A percentile compares a stretch with the other conserved stretches of the same genome.
phyloP scores from a whole-genome alignment of 1,140 invertebrate species.

The Eubasilissa regina region DNA sequence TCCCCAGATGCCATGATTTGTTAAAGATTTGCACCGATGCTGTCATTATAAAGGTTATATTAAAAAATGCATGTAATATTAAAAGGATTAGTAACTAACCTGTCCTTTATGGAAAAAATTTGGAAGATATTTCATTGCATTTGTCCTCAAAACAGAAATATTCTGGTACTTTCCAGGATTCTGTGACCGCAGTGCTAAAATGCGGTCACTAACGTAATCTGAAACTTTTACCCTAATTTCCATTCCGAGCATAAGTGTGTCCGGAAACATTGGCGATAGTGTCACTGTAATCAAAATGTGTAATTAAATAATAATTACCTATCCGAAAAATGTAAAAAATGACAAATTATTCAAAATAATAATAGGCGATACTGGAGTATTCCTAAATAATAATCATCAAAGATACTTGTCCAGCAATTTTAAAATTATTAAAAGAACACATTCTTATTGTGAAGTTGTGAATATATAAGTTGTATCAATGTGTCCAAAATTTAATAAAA shows the following conservation, averaged over 20 bases:
- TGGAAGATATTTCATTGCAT: slow-evolving; percentile 99
- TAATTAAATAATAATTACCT: not conserved
- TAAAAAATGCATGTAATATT: no score
- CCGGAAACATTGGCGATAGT: slow-evolving; percentile 92
- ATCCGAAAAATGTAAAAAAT: no score
- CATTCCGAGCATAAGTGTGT: slow-evolving; percentile 93
- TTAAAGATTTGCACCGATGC: no score
- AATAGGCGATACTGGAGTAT: not conserved
- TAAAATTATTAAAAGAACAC: no score
- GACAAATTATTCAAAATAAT: not conserved
- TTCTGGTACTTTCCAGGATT: slow-evolving; percentile 89
- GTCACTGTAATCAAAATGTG: slow-evolving; percentile 85
- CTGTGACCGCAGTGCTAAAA: slow-evolving; percentile 87
- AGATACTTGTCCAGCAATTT: not conserved
- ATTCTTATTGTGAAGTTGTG: no score
- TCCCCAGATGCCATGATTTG: no score
- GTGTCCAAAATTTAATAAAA: no score
- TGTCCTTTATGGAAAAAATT: slow-evolving; percentile 97
- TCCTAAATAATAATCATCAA: not conserved
- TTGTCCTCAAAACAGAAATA: slow-evolving; percentile 95
- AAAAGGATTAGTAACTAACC: slow-evolving; percentile 75
- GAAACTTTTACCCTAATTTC: slow-evolving; percentile 99
- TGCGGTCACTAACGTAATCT: slow-evolving; percentile 97
- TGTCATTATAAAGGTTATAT: no score
- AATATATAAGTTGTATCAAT: no score